These are phyloP conservation scores for Eristalis arbustorum DNA, from an alignment of 2,888 invertebrate genomes.

Conservation along the genomic window DNA sequence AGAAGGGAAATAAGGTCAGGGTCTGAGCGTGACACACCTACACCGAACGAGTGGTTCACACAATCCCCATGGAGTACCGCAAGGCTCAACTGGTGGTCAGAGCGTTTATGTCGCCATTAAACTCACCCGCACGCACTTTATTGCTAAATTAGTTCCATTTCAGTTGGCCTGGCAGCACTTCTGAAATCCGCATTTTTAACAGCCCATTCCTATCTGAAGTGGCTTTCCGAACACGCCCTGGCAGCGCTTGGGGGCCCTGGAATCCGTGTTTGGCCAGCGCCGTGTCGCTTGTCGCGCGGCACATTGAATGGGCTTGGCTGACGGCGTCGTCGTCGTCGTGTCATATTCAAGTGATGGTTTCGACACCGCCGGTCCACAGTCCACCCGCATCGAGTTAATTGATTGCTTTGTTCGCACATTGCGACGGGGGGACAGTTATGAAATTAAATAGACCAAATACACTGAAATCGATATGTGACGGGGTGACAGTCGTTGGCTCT, in stretches of 20 bases:
- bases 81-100: constrained; percentile 62
- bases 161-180: constrained; percentile 3
- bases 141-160: constrained; percentile 29
- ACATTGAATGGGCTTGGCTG: background rate
- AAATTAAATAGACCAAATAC: constrained; percentile 62
- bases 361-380: constrained; percentile 19
- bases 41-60: background rate
- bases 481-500: background rate
- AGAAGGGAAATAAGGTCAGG: constrained; percentile 33
- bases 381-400: constrained; percentile 47
- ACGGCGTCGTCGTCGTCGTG: constrained; percentile 4
- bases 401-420: constrained; percentile 51
- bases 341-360: constrained; percentile 42
- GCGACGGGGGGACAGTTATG: constrained; percentile 34
- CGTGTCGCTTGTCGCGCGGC: background rate
- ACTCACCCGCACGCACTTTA: constrained; percentile 18
- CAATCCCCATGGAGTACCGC: constrained; percentile 15
- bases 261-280: background rate
- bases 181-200: constrained; percentile 15
- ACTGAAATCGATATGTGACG: constrained; percentile 35
- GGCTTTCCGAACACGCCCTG: constrained; percentile 36
- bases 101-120: constrained; percentile 52
- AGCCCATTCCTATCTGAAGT: constrained; percentile 3
- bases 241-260: background rate
- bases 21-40: constrained; percentile 6